Evolutionary conservation across 2,113 vertebrate species (phyloP).

Genomic region (Callochromis pleurospilus): DNA sequence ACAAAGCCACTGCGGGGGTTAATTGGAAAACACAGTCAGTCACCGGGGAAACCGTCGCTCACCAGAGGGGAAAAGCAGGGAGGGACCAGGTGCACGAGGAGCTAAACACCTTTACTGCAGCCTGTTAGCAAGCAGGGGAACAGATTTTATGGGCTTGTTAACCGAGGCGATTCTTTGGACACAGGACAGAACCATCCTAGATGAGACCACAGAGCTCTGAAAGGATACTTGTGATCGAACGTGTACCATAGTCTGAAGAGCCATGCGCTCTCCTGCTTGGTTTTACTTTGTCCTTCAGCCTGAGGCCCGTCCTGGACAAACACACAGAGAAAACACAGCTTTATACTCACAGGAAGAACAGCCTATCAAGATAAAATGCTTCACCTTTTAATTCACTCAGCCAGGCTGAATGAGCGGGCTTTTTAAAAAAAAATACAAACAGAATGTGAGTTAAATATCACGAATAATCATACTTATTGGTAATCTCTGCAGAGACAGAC

Average conservation of each 20-base stretch:
- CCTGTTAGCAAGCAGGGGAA: not conserved
- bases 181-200: not conserved
- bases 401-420: not conserved
- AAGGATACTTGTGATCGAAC: conserved; percentile 99
- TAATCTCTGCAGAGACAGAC: not conserved
- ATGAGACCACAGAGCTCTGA: not conserved
- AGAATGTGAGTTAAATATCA: not conserved
- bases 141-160: not conserved
- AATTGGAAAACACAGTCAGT: not conserved
- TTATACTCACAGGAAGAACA: not conserved
- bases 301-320: conserved; percentile 63
- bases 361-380: not conserved
- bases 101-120: not conserved
- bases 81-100: not conserved
- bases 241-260: conserved; percentile 96
- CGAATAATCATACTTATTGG: not conserved
- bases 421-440: not conserved
- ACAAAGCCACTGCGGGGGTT: not conserved
- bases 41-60: conserved; percentile 8
- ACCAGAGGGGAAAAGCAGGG: not conserved
- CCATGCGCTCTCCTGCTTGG: conserved; percentile 96
- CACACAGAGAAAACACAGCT: not conserved
- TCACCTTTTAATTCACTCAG: not conserved
- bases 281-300: conserved; percentile 78
- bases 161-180: not conserved